These are phyloP conservation scores for Sebastes itinus DNA, from an alignment of 2,797 vertebrate species.

Conservation along the genomic window DNA sequence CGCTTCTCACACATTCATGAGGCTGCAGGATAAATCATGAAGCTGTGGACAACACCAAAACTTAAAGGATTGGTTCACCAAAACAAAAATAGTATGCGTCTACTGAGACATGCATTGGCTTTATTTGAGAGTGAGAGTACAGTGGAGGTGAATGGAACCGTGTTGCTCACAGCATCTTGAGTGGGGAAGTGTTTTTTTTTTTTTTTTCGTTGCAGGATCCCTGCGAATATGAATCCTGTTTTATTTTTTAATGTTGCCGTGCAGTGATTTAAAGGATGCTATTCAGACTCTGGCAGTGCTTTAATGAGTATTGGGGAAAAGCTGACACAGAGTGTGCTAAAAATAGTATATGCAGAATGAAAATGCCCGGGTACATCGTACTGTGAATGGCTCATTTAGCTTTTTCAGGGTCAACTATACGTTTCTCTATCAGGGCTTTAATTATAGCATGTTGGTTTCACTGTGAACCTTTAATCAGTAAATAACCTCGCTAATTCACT, in stretches of 20 bases:
- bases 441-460: not conserved
- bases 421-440: not conserved
- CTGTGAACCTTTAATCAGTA: not conserved
- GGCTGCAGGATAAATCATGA: slow-evolving; percentile 31
- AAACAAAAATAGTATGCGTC: not conserved
- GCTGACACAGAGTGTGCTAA: not conserved
- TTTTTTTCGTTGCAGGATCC: not conserved
- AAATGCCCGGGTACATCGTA: not conserved
- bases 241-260: not conserved
- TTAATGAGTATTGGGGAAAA: not conserved
- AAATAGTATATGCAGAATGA: not conserved
- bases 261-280: not conserved
- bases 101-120: not conserved
- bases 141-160: not conserved
- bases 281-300: not conserved
- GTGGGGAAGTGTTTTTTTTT: not conserved
- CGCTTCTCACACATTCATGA: slow-evolving; percentile 6
- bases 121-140: not conserved
- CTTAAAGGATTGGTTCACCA: slow-evolving; percentile 12
- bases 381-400: not conserved
- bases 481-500: not conserved
- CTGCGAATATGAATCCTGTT: not conserved
- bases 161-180: not conserved
- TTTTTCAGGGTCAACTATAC: not conserved
- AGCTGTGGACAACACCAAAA: not conserved